phyloP scores from a whole-genome alignment of 2,797 vertebrate genomes.

The Anisognathus igniventris region DNA sequence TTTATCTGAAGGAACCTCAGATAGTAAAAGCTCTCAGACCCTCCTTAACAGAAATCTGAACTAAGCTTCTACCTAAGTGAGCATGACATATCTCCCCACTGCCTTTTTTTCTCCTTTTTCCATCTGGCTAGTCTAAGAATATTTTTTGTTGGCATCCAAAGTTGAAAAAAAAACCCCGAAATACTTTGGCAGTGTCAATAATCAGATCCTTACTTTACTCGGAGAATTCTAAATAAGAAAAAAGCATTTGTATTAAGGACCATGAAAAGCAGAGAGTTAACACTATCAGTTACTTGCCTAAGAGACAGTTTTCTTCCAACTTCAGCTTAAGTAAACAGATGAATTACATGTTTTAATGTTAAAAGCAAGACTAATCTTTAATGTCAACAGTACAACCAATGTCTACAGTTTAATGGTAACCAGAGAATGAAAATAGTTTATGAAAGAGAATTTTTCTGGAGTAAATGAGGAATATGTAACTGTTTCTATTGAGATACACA shows the following conservation, averaged over 20 bases:
- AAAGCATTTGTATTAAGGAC: constrained; percentile 9
- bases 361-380: background rate
- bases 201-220: background rate
- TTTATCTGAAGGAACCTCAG: background rate
- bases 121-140: constrained; percentile 36
- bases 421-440: background rate
- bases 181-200: constrained; percentile 12
- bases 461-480: background rate
- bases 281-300: background rate
- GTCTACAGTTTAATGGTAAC: background rate
- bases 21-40: background rate
- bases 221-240: constrained; percentile 5
- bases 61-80: background rate
- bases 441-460: background rate
- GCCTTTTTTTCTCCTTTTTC: background rate
- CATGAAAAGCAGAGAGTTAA: background rate
- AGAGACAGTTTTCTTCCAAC: constrained; percentile 10
- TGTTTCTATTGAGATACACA: background rate
- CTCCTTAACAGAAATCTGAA: background rate
- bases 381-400: background rate
- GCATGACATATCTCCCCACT: background rate
- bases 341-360: background rate
- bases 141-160: background rate
- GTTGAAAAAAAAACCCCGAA: background rate
- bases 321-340: background rate